Percentiles rank a stretch among this genome's conserved stretches.
These are phyloP conservation scores for Ameiurus melas DNA, from an alignment of 2,113 vertebrate species.

Conservation along the genomic window DNA sequence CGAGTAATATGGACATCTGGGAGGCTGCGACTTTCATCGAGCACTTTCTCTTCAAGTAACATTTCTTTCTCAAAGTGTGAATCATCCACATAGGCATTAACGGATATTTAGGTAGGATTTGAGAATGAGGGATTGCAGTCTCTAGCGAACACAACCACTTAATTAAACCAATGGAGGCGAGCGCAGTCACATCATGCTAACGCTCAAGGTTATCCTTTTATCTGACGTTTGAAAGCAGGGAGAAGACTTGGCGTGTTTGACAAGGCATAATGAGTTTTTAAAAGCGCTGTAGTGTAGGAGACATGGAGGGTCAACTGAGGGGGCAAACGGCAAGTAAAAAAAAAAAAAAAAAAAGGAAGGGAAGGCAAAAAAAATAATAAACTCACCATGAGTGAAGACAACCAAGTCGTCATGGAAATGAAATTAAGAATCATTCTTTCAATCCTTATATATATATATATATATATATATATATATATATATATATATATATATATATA, in stretches of 20 bases:
- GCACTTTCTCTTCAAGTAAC: constrained; percentile 7
- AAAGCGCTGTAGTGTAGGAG: constrained; percentile 46
- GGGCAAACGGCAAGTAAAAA: constrained; percentile 7
- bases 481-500: background rate
- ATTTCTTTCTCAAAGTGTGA: constrained; percentile 8
- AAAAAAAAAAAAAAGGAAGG: background rate
- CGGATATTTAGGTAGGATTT: constrained; percentile 14
- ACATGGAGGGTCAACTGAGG: constrained; percentile 6
- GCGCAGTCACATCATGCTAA: constrained; percentile 41
- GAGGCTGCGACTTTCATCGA: background rate
- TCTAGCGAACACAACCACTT: constrained; percentile 46
- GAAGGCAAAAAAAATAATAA: background rate
- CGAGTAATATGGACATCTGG: background rate
- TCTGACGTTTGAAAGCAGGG: constrained; percentile 50
- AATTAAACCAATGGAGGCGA: constrained; percentile 40
- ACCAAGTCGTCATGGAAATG: background rate
- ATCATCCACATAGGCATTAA: constrained; percentile 37
- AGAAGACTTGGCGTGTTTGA: constrained; percentile 23
- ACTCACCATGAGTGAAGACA: background rate
- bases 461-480: background rate
- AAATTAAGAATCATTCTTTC: background rate
- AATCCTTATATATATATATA: background rate
- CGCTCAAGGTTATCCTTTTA: constrained; percentile 64
- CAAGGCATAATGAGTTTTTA: constrained; percentile 56
- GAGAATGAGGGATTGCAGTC: constrained; percentile 29